phyloP scores from a whole-genome alignment of 2,888 invertebrate species.

The Perizoma affinitatum region DNA sequence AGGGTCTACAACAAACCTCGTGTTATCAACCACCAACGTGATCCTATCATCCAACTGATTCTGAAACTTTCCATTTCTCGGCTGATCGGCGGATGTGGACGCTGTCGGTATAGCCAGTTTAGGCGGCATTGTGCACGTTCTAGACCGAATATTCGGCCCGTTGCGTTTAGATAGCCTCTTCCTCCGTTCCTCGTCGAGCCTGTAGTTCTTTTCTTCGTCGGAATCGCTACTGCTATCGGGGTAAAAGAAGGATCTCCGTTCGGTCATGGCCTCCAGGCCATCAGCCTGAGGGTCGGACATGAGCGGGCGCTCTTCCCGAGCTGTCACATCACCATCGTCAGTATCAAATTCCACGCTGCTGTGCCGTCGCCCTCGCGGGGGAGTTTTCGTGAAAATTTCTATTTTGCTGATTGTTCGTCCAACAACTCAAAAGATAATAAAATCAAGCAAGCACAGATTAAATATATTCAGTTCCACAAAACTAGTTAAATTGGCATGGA shows the following conservation, averaged over 20 bases:
- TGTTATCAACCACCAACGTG: conserved; percentile 98
- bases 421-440: too few relatives aligned
- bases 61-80: conserved; percentile 60
- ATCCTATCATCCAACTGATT: conserved; percentile 88
- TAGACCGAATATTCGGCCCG: conserved; percentile 59
- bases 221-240: conserved; percentile 93
- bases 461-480: too few relatives aligned
- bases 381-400: conserved; percentile 32
- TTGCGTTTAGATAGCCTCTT: conserved; percentile 75
- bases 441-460: too few relatives aligned
- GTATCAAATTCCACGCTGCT: conserved; percentile 40
- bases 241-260: conserved; percentile 75
- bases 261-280: conserved; percentile 72
- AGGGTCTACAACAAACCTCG: conserved; percentile 94
- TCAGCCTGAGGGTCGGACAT: conserved; percentile 73
- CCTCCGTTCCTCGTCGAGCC: conserved; percentile 89
- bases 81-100: conserved; percentile 61
- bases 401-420: conserved; percentile 21
- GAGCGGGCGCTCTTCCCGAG: conserved; percentile 66
- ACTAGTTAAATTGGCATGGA: too few relatives aligned
- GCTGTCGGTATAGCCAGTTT: conserved; percentile 71
- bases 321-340: conserved; percentile 70
- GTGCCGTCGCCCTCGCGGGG: conserved; percentile 43
- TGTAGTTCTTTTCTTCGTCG: conserved; percentile 86
- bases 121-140: conserved; percentile 65